Percentiles rank a stretch among this genome's conserved stretches.
These are phyloP conservation scores for Pararge aegeria DNA, from an alignment of 1,140 invertebrate genomes.

Conservation along the genomic window DNA sequence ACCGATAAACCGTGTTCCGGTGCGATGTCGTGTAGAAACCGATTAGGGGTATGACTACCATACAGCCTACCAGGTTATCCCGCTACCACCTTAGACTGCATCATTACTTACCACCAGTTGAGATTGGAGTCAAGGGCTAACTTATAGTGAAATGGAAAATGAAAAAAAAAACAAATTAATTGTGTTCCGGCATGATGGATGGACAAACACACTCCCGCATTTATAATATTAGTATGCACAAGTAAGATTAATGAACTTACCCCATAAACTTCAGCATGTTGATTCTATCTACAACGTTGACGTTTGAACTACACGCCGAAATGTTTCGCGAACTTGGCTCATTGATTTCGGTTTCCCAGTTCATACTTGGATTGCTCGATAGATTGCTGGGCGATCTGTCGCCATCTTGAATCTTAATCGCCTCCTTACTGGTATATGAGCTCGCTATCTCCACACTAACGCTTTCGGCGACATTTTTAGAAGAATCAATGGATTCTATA, in stretches of 20 bases:
- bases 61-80: too few species aligned
- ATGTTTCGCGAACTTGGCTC: constrained; percentile 33
- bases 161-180: too few species aligned
- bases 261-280: constrained; percentile 63
- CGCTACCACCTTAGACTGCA: too few species aligned
- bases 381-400: constrained; percentile 1
- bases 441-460: background rate
- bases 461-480: background rate
- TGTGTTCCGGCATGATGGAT: too few species aligned
- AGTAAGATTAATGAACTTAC: too few species aligned
- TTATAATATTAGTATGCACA: too few species aligned
- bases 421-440: background rate
- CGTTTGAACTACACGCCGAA: constrained; percentile 35
- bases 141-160: too few species aligned
- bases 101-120: too few species aligned
- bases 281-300: constrained; percentile 53
- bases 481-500: background rate
- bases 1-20: background rate
- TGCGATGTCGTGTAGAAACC: background rate
- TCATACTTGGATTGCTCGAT: constrained; percentile 10
- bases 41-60: too few species aligned
- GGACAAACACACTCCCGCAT: too few species aligned
- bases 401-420: constrained; percentile 14
- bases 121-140: too few species aligned
- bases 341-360: constrained; percentile 35